Evolutionary conservation across 2,113 vertebrate species (phyloP).

Genomic region (Todiramphus chloris): DNA sequence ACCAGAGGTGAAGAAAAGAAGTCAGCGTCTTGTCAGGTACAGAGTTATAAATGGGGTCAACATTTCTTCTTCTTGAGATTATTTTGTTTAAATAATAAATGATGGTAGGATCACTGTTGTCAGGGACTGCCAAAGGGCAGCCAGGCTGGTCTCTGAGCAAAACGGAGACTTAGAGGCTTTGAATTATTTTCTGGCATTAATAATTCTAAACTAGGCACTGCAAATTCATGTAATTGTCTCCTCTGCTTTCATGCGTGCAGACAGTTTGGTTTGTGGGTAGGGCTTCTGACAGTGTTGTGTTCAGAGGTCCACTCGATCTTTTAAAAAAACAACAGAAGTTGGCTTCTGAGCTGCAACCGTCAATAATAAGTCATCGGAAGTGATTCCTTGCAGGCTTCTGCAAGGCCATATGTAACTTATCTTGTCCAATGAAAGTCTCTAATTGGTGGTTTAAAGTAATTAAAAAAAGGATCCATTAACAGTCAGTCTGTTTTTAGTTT

Average conservation of each 20-base stretch:
- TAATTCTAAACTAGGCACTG: not conserved
- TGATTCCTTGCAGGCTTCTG: not conserved
- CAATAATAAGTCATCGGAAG: conserved; percentile 10
- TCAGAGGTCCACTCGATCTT: not conserved
- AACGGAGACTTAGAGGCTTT: not conserved
- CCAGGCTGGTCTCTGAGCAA: not conserved
- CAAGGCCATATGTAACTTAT: not conserved
- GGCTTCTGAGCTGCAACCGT: not conserved
- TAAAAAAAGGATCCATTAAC: not conserved
- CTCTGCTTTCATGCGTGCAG: not conserved
- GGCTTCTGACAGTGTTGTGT: not conserved
- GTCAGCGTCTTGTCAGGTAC: not conserved
- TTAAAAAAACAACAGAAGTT: not conserved
- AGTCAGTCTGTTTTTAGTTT: conserved; percentile 17
- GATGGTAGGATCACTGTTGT: not conserved
- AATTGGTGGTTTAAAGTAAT: conserved; percentile 22
- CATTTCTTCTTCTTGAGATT: not conserved
- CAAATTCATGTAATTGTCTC: not conserved
- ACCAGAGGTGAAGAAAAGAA: not conserved
- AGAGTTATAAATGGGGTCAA: not conserved
- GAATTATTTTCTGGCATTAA: conserved; percentile 18
- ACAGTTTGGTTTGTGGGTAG: not conserved
- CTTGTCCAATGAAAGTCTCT: not conserved
- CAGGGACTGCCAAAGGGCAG: not conserved
- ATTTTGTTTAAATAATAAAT: not conserved